Base-by-base conservation (phyloP, 1,140 invertebrate genomes). In the Prorops nasuta region DNA sequence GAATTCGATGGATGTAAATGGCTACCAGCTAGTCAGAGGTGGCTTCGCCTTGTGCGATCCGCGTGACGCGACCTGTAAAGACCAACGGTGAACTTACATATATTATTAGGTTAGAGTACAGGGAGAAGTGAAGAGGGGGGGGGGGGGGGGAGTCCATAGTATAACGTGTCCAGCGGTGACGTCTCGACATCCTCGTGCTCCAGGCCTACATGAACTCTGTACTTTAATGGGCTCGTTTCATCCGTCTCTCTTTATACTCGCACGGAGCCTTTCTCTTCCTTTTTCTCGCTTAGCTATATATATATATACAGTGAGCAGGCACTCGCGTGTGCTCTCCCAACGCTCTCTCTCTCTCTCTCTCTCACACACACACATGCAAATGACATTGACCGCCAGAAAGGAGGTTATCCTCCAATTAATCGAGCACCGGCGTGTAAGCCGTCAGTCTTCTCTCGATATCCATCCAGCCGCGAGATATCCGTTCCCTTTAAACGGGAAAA, bases 341-440 rank as follows among this genome's bases (percentile, higher is more conserved):
- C 7, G 6, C 17, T 38, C 1, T 19, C 36, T 19, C 24, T 28
- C 24, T 28, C 24, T 28, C 24, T n/a, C n/a, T n/a, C n/a, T n/a
- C n/a, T n/a, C n/a, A n/a, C n/a, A n/a, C n/a, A n/a, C n/a, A n/a
- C 32, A 45, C 44, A 56, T 62, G 59, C 59, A 60, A 57, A 61
- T 61, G 59, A 62, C 58, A 57, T 49, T 62, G 54, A 60, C 58
- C 59, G 59, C 44, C 47, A 56, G 44, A 43, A 44, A 57, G 54
- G 44, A 57, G 58, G 54, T 61, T 62, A 62, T 62, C 59, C 58
- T 60, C 58, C 58, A 61, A 62, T 62, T 62, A 62, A 62, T 62
- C 58, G 59, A 57, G 40, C 36, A 44, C 42, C 51, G 47, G 56
- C 52, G 32, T 51, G 49, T 47, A 44, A 7, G 35, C 35, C 32